phyloP scores from a whole-genome alignment of 2,888 invertebrate species.

The Thecophora atra region DNA sequence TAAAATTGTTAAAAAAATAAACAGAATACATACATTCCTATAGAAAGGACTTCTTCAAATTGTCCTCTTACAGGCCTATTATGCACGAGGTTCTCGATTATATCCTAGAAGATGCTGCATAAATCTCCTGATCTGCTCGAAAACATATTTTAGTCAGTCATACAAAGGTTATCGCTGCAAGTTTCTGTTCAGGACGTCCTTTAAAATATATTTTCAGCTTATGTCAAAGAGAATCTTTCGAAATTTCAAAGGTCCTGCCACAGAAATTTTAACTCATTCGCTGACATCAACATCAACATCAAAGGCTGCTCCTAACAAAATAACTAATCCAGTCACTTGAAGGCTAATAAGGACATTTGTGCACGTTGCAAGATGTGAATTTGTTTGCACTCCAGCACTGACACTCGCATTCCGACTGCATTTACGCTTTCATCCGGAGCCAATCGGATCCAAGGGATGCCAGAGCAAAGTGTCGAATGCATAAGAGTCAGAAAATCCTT shows the following conservation, averaged over 20 bases:
- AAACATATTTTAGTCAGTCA: too few species aligned
- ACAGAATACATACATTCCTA: not conserved
- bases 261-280: too few species aligned
- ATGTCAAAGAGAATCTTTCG: too few species aligned
- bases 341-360: constrained; percentile 19
- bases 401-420: not conserved
- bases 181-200: too few species aligned
- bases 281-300: too few species aligned
- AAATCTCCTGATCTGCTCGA: too few species aligned
- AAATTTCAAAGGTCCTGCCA: not conserved
- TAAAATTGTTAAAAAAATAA: too few species aligned
- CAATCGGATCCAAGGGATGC: not conserved
- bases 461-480: constrained; percentile 12
- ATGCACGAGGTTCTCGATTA: too few species aligned
- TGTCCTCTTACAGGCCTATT: too few species aligned
- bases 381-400: not conserved
- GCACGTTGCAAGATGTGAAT: not conserved
- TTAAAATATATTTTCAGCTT: too few species aligned
- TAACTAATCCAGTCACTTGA: constrained; percentile 12
- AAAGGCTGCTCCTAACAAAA: not conserved
- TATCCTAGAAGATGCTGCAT: too few species aligned
- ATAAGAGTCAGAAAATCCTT: constrained; percentile 11
- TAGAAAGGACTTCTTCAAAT: not conserved
- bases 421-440: not conserved
- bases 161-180: too few species aligned